Evolutionary conservation across 1,140 invertebrate species (phyloP).

Genomic region (Trissolcus basalis): DNA sequence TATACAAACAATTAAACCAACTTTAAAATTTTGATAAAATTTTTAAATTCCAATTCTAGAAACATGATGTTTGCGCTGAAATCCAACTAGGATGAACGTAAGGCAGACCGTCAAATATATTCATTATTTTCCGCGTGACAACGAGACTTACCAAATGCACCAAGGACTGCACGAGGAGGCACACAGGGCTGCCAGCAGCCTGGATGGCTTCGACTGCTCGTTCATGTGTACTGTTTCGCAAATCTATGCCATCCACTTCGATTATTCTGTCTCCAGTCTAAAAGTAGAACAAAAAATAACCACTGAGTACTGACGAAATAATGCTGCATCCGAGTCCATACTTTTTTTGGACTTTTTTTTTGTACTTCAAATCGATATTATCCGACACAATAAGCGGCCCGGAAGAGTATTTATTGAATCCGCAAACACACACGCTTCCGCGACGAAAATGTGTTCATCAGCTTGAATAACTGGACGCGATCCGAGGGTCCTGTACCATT

Average conservation of each 20-base stretch:
- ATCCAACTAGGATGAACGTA: no score
- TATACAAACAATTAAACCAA: no score
- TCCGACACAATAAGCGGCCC: background rate
- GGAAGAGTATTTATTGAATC: no score
- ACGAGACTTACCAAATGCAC: conserved; percentile 83
- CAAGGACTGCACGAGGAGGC: conserved; percentile 94
- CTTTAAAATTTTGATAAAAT: no score
- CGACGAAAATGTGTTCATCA: no score
- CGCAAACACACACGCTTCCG: no score
- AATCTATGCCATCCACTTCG: conserved; percentile 94
- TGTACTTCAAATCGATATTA: conserved; percentile 3
- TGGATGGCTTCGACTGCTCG: conserved; percentile 97
- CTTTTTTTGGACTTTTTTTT: background rate
- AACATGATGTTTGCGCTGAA: no score
- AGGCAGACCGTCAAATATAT: background rate
- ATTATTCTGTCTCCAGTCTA: conserved; percentile 92
- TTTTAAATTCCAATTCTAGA: no score
- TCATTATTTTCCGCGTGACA: background rate
- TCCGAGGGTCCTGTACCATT: no score
- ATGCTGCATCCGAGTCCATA: background rate
- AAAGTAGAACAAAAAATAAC: conserved; percentile 63
- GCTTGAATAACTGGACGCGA: no score
- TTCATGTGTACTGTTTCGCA: conserved; percentile 93
- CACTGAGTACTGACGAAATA: conserved; percentile 52
- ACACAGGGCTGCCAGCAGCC: conserved; percentile 91